A percentile compares a stretch with the other conserved stretches of the same genome.
These are phyloP conservation scores for Melitaea athalia DNA, from an alignment of 2,888 invertebrate species.

Conservation along the genomic window DNA sequence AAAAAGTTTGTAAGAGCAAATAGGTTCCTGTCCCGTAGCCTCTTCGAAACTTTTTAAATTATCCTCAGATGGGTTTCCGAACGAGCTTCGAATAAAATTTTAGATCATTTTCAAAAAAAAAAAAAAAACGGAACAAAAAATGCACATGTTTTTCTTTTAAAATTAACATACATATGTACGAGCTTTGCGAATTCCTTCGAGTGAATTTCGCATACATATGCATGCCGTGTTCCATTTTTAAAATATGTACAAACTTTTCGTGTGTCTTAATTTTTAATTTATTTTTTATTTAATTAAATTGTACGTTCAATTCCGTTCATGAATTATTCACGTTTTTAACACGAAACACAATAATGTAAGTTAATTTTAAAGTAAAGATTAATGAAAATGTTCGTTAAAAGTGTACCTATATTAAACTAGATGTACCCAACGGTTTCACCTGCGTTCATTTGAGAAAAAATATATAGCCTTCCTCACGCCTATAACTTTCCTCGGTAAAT, in stretches of 20 bases:
- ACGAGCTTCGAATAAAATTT: conserved; percentile 20
- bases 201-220: conserved; percentile 7
- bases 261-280: conserved; percentile 1
- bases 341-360: not conserved
- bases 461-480: no score
- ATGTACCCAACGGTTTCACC: no score
- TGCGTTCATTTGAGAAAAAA: no score
- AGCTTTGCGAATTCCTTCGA: conserved; percentile 7
- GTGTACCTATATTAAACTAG: no score
- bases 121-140: not conserved
- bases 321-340: not conserved
- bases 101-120: conserved; percentile 5
- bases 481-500: no score
- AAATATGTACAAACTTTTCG: conserved; percentile 1
- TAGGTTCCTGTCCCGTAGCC: conserved; percentile 30
- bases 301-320: not conserved
- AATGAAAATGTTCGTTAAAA: not conserved
- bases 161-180: conserved; percentile 11
- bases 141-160: conserved; percentile 4
- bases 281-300: conserved; percentile 1
- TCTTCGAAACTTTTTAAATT: conserved; percentile 31
- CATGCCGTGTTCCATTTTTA: conserved; percentile 4
- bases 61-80: conserved; percentile 24
- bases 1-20: conserved; percentile 35
- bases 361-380: not conserved